Evolutionary conservation across 1,140 invertebrate species (phyloP).

Genomic region (Sogatella furcifera): DNA sequence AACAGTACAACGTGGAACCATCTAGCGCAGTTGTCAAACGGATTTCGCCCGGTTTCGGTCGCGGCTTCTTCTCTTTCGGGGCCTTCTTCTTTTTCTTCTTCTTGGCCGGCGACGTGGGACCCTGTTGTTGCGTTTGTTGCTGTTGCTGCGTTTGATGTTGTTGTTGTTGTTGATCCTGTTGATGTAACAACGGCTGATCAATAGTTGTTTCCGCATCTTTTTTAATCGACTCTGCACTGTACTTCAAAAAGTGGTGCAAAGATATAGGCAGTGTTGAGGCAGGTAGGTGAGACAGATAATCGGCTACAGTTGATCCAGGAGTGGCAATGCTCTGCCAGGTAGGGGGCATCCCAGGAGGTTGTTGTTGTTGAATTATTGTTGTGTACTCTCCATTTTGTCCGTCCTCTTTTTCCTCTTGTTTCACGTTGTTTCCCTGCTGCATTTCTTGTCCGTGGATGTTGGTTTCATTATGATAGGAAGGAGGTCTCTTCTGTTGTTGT

Average conservation of each 20-base stretch:
- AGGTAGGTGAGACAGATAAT: conserved; percentile 68
- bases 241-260: conserved; percentile 74
- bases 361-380: conserved; percentile 10
- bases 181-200: conserved; percentile 3
- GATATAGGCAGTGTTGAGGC: conserved; percentile 63
- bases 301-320: conserved; percentile 65
- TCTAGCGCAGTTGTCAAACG: conserved; percentile 68
- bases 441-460: conserved; percentile 10
- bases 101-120: conserved; percentile 41
- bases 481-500: conserved; percentile 5
- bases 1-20: conserved; percentile 72
- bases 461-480: conserved; percentile 7
- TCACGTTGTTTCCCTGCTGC: conserved; percentile 11
- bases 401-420: conserved; percentile 18
- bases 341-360: conserved; percentile 23
- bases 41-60: conserved; percentile 72
- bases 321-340: conserved; percentile 65
- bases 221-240: conserved; percentile 60
- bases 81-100: conserved; percentile 77
- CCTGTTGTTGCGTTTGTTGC: conserved; percentile 22
- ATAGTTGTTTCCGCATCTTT: conserved; percentile 40
- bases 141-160: conserved; percentile 22
- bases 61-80: conserved; percentile 64
- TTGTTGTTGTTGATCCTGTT: conserved; percentile 23
- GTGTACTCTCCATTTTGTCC: conserved; percentile 13